Conservation (phyloP, 2,888 invertebrate genomes). For the Osedax frankpressi region DNA sequence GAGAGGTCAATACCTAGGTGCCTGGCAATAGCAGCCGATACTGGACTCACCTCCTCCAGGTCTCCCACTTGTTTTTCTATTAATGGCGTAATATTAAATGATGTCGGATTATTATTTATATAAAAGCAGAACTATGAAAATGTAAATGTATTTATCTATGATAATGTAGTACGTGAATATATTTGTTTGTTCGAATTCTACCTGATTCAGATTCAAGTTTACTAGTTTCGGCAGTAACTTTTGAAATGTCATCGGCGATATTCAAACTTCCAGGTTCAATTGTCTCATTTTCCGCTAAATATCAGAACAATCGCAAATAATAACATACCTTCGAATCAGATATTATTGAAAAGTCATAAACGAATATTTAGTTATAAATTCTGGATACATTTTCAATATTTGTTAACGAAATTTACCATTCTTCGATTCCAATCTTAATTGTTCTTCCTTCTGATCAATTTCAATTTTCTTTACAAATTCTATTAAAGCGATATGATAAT, state of each 20-base stretch:
- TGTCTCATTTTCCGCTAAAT: neutral
- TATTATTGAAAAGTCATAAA: too few relatives aligned
- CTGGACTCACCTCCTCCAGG: slow-evolving; percentile 43
- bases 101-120: neutral
- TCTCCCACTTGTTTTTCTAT: slow-evolving; percentile 34
- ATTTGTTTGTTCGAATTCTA: too few relatives aligned
- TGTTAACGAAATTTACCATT: neutral
- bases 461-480: neutral
- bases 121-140: neutral
- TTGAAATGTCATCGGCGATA: neutral
- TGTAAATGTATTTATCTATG: neutral
- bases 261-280: neutral
- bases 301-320: too few relatives aligned
- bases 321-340: too few relatives aligned
- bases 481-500: neutral
- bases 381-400: neutral
- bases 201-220: neutral
- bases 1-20: slow-evolving; percentile 46
- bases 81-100: neutral
- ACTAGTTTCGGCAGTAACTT: neutral
- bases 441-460: neutral
- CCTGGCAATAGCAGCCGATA: slow-evolving; percentile 45
- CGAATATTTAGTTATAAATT: too few relatives aligned
- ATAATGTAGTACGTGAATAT: neutral
- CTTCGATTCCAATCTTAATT: neutral